Conservation (phyloP, 2,888 invertebrate species). For the Thymelicus acteon region DNA sequence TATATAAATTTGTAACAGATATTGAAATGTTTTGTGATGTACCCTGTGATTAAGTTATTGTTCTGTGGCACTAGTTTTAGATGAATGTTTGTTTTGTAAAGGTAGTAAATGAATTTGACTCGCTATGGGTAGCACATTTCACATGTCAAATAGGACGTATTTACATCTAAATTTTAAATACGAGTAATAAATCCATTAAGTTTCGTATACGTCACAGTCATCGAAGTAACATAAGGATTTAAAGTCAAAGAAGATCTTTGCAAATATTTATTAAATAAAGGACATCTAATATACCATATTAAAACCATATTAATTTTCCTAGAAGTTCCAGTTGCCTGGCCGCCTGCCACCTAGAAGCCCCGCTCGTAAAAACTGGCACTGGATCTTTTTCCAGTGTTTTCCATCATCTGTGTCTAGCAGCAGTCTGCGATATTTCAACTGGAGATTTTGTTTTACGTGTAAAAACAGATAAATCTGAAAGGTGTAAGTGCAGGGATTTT, state of each 20-base stretch:
- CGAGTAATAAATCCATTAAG: no score
- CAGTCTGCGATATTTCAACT: conserved; percentile 21
- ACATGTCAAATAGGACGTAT: no score
- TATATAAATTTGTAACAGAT: conserved; percentile 28
- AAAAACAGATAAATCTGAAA: conserved; percentile 4
- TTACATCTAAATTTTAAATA: no score
- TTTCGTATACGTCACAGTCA: neutral
- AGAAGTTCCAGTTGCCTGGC: conserved; percentile 14
- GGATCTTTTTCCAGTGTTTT: conserved; percentile 21
- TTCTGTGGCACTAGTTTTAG: neutral
- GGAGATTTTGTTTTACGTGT: conserved; percentile 5
- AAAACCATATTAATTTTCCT: conserved; percentile 20
- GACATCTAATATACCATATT: conserved; percentile 6
- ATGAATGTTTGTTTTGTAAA: no score
- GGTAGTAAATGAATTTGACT: no score
- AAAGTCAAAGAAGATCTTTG: no score
- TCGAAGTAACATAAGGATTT: no score
- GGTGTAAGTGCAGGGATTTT: conserved; percentile 12
- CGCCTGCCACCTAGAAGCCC: conserved; percentile 17
- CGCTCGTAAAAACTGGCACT: conserved; percentile 13
- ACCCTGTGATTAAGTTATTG: conserved; percentile 4
- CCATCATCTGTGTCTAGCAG: conserved; percentile 35
- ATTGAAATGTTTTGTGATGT: conserved; percentile 16
- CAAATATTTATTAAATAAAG: neutral
- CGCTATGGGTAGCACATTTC: no score